Conservation (phyloP, 2,113 vertebrate species). For the Entosphenus tridentatus region DNA sequence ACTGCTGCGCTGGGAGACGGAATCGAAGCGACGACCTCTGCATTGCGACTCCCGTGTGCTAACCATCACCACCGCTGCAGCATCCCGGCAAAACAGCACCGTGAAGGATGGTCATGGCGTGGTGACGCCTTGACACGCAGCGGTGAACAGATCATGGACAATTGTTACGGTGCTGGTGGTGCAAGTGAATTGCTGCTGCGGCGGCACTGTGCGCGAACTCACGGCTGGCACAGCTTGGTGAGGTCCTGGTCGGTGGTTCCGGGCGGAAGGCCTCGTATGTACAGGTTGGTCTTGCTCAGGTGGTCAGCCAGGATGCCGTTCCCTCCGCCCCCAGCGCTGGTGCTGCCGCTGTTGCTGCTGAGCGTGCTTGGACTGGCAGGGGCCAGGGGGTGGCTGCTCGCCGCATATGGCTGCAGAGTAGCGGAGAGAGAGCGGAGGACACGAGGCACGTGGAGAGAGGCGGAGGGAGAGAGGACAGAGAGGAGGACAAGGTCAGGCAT, state of each 20-base stretch:
- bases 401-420: slow-evolving; percentile 44
- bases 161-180: too few species aligned
- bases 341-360: slow-evolving; percentile 72
- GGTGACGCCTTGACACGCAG: too few species aligned
- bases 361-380: slow-evolving; percentile 13
- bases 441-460: neutral
- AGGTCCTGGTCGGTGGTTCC: slow-evolving; percentile 96
- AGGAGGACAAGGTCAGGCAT: neutral
- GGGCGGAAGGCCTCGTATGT: slow-evolving; percentile 82
- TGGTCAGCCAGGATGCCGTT: slow-evolving; percentile 32
- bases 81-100: too few species aligned
- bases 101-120: too few species aligned
- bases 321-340: slow-evolving; percentile 1
- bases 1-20: too few species aligned
- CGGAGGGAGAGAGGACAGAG: neutral
- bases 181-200: too few species aligned
- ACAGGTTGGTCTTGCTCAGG: slow-evolving; percentile 97
- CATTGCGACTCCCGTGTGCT: too few species aligned
- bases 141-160: too few species aligned
- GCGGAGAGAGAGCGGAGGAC: neutral
- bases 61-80: too few species aligned
- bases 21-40: too few species aligned
- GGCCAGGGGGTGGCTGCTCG: slow-evolving; percentile 66
- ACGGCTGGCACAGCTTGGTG: slow-evolving; percentile 96
- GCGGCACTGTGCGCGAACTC: slow-evolving; percentile 22